These are phyloP conservation scores for Dipodomys spectabilis DNA, from an alignment of 2,113 vertebrate genomes.

Conservation along the genomic window DNA sequence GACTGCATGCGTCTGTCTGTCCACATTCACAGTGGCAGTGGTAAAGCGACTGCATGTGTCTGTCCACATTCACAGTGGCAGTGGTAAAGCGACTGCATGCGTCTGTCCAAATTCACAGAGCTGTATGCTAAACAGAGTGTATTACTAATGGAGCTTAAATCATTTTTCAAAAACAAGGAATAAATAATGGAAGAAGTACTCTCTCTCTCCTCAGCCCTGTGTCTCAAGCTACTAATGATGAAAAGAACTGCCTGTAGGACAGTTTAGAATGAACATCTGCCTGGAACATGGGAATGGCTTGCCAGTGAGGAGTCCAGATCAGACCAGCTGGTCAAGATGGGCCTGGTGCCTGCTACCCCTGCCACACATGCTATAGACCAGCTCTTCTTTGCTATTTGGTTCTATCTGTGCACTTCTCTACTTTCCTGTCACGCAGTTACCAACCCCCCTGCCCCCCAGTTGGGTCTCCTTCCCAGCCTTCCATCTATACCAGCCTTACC, in stretches of 20 bases:
- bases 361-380: not conserved
- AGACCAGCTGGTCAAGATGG: not conserved
- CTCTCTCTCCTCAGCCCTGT: not conserved
- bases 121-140: not conserved
- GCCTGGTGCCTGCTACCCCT: not conserved
- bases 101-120: conserved; percentile 25
- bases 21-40: too few relatives aligned
- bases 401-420: not conserved
- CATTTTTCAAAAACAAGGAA: not conserved
- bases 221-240: not conserved
- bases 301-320: not conserved
- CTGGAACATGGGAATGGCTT: not conserved
- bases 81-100: too few relatives aligned
- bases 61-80: too few relatives aligned
- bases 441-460: accelerated
- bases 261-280: not conserved
- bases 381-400: not conserved
- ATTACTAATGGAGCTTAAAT: not conserved
- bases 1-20: too few relatives aligned
- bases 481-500: not conserved
- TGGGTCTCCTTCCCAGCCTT: not conserved
- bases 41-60: too few relatives aligned
- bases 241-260: not conserved
- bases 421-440: not conserved
- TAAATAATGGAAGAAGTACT: not conserved